phyloP scores from a whole-genome alignment of 2,888 invertebrate genomes.

The Lasioglossum lativentre region DNA sequence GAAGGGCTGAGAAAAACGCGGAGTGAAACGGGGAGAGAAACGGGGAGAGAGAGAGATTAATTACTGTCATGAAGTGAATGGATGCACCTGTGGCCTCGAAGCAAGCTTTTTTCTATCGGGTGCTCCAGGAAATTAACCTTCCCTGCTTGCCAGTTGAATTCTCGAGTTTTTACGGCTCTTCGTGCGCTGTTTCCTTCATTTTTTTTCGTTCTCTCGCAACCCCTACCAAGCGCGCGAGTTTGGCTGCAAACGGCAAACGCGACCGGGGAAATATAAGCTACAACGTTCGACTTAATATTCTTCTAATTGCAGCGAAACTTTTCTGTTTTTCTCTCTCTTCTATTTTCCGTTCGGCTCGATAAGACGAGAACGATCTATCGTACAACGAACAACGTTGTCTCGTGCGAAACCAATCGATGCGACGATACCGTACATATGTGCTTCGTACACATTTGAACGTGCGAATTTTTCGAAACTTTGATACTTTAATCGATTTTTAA shows the following conservation, averaged over 20 bases:
- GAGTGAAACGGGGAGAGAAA: constrained; percentile 15
- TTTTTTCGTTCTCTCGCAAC: constrained; percentile 42
- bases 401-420: too few species aligned
- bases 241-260: constrained; percentile 11
- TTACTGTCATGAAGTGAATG: constrained; percentile 70
- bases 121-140: constrained; percentile 65
- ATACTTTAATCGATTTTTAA: background rate
- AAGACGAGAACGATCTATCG: background rate
- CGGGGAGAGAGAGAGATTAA: constrained; percentile 59
- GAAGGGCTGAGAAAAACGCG: constrained; percentile 1
- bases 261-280: constrained; percentile 3
- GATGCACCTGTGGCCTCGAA: constrained; percentile 70
- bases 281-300: constrained; percentile 30
- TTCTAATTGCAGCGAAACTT: constrained; percentile 40
- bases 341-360: background rate
- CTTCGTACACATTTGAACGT: background rate
- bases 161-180: constrained; percentile 57
- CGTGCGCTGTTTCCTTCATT: constrained; percentile 22
- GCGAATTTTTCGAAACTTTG: background rate
- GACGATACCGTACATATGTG: too few species aligned
- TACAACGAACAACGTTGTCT: too few species aligned
- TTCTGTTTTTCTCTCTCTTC: constrained; percentile 7
- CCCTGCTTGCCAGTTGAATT: constrained; percentile 61
- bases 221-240: constrained; percentile 5
- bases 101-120: constrained; percentile 64